Evolutionary conservation across 2,797 vertebrate species (phyloP).

Genomic region (Xenentodon cancila): DNA sequence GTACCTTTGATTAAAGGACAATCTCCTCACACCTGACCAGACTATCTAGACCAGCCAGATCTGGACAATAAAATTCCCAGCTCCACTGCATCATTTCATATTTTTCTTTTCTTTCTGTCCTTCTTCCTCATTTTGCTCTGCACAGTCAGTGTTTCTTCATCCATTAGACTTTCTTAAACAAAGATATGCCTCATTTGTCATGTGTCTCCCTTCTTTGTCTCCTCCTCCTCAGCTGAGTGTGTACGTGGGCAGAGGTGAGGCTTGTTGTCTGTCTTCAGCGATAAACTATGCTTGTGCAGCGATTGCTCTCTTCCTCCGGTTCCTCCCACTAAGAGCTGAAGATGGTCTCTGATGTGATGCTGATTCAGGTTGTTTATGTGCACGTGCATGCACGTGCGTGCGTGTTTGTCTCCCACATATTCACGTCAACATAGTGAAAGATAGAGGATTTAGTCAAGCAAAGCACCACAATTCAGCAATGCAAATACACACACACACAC

Average conservation of each 20-base stretch:
- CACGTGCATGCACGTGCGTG: background rate
- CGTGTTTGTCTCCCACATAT: conserved; percentile 24
- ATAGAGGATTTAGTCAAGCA: conserved; percentile 37
- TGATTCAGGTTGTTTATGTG: conserved; percentile 30
- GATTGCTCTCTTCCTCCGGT: conserved; percentile 34
- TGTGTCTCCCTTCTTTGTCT: background rate
- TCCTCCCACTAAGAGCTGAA: conserved; percentile 47
- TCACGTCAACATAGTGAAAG: conserved; percentile 40
- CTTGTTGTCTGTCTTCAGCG: conserved; percentile 42
- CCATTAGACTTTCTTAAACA: conserved; percentile 6
- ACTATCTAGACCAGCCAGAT: no score
- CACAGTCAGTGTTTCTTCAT: background rate
- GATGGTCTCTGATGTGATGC: conserved; percentile 49
- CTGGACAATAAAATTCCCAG: no score
- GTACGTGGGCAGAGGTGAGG: conserved; percentile 41
- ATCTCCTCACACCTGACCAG: no score
- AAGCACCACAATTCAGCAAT: conserved; percentile 23
- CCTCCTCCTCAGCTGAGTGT: conserved; percentile 14
- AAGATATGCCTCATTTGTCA: conserved; percentile 5
- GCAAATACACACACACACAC: conserved; percentile 14
- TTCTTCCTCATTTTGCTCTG: no score
- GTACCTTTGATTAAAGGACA: no score
- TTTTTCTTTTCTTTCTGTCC: no score
- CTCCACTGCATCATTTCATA: no score
- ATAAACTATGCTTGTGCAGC: conserved; percentile 43